Base-by-base conservation (phyloP, 2,888 invertebrate species). In the Cheilosia urbana region DNA sequence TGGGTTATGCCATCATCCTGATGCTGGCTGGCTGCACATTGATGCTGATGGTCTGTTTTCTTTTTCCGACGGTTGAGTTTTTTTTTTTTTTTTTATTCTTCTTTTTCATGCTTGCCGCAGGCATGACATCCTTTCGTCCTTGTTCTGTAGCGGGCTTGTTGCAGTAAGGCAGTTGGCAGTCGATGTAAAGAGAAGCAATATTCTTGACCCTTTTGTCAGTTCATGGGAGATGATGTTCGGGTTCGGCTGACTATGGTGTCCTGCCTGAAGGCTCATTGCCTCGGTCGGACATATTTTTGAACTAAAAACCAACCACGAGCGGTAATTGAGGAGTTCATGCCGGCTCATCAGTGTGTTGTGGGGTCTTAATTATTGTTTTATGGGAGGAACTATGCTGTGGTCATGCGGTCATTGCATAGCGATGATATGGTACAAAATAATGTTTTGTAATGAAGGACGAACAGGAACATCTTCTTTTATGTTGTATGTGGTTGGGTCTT, bases 171-270 rank as follows among this genome's bases (percentile, higher is more conserved):
- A 58, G 63, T 45, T 63, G 60, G 49, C 19, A 58, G 63, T 45
- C 57, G 40, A 34, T 75, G 53, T 71, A n/a, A 49, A 66, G 60
- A 60, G 60, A 9, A 63, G 51, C 62, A 60, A 11, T 65, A 27
- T 49, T 60, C 58, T 79, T 84, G 84, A 80, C 84, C 84, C 80
- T 80, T 82, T 84, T 71, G 71, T 80, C 42, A 76, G 69, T 75
- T 80, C 37, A 40, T 37, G 42, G 53, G 40, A 42, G 73, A 69
- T 75, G 57, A 84, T 80, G 84, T 84, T 84, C 69, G 17, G 17
- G n/a, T 73, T 66, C 27, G 60, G 57, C 58, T 53, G 21, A 60
- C 13, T 80, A n/a, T n/a, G 24, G 63, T 84, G 75, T 80, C 75
- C 49, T 66, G 84, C 84, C 84, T 58, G 75, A 66, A 75, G 84